Conservation (phyloP, 2,113 vertebrate species). For the Barnardius zonarius region DNA sequence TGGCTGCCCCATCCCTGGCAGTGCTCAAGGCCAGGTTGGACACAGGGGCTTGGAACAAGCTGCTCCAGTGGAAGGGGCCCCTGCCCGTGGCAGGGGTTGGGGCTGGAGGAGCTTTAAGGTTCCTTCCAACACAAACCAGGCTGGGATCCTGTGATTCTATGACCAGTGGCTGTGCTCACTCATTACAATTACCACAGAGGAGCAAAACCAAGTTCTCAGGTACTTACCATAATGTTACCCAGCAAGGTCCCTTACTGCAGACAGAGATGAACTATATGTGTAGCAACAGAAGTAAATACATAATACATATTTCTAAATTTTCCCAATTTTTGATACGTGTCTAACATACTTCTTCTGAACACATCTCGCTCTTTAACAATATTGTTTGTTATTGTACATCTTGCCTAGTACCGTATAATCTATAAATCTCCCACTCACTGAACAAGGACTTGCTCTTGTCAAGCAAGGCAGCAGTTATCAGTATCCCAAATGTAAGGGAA, state of each 20-base stretch:
- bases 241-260: rapidly evolving
- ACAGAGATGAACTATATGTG: rapidly evolving
- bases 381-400: neutral
- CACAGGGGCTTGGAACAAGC: neutral
- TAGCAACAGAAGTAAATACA: no score
- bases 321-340: rapidly evolving
- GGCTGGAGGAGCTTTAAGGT: neutral
- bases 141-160: neutral
- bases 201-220: rapidly evolving
- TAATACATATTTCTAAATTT: rapidly evolving
- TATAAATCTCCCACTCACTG: neutral
- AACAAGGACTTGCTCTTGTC: neutral
- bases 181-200: rapidly evolving
- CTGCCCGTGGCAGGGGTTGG: neutral
- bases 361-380: neutral
- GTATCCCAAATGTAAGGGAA: neutral
- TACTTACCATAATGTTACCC: rapidly evolving
- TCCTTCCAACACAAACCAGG: neutral
- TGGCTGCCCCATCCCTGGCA: no score
- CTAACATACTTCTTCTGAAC: rapidly evolving
- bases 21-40: no score
- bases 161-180: neutral
- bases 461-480: neutral
- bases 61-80: neutral
- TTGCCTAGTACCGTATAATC: neutral